Conservation (phyloP, 2,113 vertebrate genomes). For the Dendrocopos noguchii region DNA sequence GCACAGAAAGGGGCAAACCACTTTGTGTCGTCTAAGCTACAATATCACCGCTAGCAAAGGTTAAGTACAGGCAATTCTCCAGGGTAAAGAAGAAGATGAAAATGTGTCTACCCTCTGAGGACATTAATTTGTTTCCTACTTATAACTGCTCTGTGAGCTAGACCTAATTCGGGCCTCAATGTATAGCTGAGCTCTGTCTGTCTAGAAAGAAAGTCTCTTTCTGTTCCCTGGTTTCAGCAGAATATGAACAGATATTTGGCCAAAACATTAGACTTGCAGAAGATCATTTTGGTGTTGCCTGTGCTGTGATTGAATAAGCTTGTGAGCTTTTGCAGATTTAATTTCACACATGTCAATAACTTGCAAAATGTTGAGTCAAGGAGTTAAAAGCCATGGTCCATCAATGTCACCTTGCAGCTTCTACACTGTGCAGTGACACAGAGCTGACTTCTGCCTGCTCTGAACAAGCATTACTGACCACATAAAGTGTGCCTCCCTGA, state of each 20-base stretch:
- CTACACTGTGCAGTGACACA: not conserved
- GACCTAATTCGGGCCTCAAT: not conserved
- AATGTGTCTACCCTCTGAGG: not conserved
- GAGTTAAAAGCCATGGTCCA: not conserved
- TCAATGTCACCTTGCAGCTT: slow-evolving; percentile 7
- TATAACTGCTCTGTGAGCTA: not conserved
- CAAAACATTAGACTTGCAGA: slow-evolving; percentile 21
- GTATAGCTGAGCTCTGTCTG: not conserved
- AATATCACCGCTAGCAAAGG: not conserved
- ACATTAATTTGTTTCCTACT: not conserved
- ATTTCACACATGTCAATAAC: slow-evolving; percentile 62
- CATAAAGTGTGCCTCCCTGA: not conserved
- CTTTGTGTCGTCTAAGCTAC: not conserved
- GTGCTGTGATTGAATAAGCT: slow-evolving; percentile 19
- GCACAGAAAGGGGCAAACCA: not conserved
- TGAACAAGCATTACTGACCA: not conserved
- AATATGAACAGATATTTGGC: slow-evolving; percentile 8
- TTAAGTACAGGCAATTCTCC: not conserved
- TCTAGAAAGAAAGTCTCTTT: not conserved
- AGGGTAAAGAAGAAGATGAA: not conserved
- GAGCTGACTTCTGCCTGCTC: not conserved
- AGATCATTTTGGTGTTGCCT: slow-evolving; percentile 26
- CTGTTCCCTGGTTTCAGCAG: not conserved
- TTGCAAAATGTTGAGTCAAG: slow-evolving; percentile 14
- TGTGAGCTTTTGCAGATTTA: slow-evolving; percentile 49